These are phyloP conservation scores for Lucilia sericata DNA, from an alignment of 1,140 invertebrate species.

Conservation along the genomic window DNA sequence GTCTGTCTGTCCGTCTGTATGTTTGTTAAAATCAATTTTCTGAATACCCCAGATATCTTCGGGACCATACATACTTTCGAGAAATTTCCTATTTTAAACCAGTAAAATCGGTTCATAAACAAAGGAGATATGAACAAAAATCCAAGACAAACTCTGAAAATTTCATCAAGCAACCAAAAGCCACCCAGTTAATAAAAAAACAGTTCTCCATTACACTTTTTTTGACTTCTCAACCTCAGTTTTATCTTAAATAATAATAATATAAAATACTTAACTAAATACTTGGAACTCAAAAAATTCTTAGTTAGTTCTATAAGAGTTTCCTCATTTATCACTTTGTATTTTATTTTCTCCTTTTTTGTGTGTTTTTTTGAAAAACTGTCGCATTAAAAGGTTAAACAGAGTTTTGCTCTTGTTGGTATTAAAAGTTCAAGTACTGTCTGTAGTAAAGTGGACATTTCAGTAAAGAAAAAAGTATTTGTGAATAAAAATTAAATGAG, in stretches of 20 bases:
- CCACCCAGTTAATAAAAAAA: too few species aligned
- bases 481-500: not conserved
- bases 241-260: constrained; percentile 14
- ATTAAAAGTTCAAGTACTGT: constrained; percentile 27
- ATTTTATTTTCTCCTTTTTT: not conserved
- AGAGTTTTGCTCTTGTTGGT: not conserved
- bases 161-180: too few species aligned
- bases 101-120: too few species aligned
- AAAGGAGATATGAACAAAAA: too few species aligned
- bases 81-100: not conserved
- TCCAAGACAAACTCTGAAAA: too few species aligned
- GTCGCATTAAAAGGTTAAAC: not conserved
- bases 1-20: too few species aligned
- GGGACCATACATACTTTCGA: too few species aligned
- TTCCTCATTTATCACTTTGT: not conserved
- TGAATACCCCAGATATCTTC: too few species aligned
- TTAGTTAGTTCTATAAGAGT: not conserved
- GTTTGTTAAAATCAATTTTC: too few species aligned
- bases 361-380: not conserved
- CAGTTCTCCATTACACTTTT: not conserved
- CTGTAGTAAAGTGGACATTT: constrained; percentile 11
- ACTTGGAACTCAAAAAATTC: not conserved
- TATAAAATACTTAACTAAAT: not conserved
- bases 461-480: not conserved
- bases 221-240: not conserved